phyloP scores from a whole-genome alignment of 2,888 invertebrate species.

The Caenorhabditis zanzibari region DNA sequence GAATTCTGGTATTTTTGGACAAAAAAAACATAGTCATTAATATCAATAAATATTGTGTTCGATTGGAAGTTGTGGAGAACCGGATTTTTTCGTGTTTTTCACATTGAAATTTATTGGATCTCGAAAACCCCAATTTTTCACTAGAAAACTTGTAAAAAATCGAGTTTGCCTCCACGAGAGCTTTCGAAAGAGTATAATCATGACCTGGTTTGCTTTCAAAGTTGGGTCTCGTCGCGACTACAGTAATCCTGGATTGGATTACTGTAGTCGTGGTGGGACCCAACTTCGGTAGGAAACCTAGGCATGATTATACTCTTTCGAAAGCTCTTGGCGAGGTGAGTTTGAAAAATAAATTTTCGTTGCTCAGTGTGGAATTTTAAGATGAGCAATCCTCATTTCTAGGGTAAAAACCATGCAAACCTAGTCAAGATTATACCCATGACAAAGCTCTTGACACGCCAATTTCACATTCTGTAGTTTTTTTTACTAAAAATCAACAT shows the following conservation, averaged over 20 bases:
- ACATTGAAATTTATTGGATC: no score
- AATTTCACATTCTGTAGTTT: no score
- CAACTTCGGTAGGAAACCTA: no score
- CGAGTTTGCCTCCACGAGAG: no score
- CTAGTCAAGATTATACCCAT: neutral
- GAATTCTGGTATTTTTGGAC: conserved; percentile 11
- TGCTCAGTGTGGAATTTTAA: no score
- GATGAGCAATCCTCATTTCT: neutral
- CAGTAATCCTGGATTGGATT: neutral
- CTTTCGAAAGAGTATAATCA: conserved; percentile 1
- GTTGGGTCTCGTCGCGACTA: neutral
- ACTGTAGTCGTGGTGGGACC: no score
- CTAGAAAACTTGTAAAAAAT: no score
- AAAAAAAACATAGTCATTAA: conserved; percentile 16
- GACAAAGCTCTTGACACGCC: neutral
- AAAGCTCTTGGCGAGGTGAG: no score
- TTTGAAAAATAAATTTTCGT: no score
- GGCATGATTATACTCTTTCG: neutral
- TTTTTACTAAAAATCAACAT: no score
- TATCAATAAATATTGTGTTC: conserved; percentile 15
- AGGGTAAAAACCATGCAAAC: neutral
- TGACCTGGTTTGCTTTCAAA: neutral
- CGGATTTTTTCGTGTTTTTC: conserved; percentile 10
- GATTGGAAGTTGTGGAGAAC: neutral
- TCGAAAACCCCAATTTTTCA: neutral